Base-by-base conservation (phyloP, 2,113 vertebrate species). In the Marmota monax region DNA sequence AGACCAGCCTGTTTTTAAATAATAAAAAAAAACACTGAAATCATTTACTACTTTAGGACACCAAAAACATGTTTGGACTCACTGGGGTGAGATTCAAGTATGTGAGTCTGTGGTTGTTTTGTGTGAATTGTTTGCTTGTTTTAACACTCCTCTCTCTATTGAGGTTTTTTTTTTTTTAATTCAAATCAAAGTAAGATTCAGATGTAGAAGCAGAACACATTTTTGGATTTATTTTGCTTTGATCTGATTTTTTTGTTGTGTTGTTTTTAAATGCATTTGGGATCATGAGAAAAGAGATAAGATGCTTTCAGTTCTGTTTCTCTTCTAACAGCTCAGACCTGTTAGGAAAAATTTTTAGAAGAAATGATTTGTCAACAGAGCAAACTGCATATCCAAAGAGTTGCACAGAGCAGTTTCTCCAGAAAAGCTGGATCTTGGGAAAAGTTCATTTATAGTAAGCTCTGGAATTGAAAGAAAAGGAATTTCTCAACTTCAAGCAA, bases 41-140 rank as follows among this genome's bases (percentile, higher is more conserved):
- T n/a, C n/a, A n/a, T n/a, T n/a, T n/a, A n/a, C n/a, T n/a, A n/a
- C n/a, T n/a, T n/a, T n/a, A n/a, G n/a, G n/a, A n/a, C n/a, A n/a
- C n/a, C n/a, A n/a, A n/a, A n/a, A n/a, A n/a, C n/a, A n/a, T n/a
- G n/a, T n/a, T n/a, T n/a, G n/a, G n/a, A n/a, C n/a, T n/a, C n/a
- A n/a, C n/a, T n/a, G 9, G 34, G 5, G 25, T 72, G 65, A 93
- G 37, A 89, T 48, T 95, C 79, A 67, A 63, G 37, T 51, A 67
- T 84, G 61, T 85, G n/a, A 77, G 18, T 58, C 69, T 93, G 53
- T 63, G 14, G 7, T 70, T 72, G 45, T 78, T 88, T 78, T 93
- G 22, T 80, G 32, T 39, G 90, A 72, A 90, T 37, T 56, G 5
- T 73, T 84, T 96, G 27, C 22, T 84, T 94, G 20, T 91, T 93